A percentile compares a stretch with the other conserved stretches of the same genome.
Conservation (phyloP, 2,888 invertebrate genomes). For the Helleia helle region DNA sequence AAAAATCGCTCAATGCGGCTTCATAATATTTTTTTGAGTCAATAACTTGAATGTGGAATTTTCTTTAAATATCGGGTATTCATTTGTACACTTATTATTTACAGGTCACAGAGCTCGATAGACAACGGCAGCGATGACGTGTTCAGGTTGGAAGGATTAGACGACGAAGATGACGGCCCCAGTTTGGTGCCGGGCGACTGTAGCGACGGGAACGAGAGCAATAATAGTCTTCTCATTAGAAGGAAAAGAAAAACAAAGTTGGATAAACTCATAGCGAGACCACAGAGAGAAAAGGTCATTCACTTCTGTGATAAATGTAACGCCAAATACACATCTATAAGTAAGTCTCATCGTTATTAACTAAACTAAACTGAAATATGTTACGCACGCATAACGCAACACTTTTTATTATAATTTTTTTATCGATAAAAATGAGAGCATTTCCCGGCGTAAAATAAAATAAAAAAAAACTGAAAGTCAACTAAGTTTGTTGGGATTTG, state of each 20-base stretch:
- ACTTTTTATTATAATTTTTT: too few relatives aligned
- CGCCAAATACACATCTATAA: constrained; percentile 47
- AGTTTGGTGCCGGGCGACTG: constrained; percentile 30
- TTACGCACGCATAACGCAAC: too few relatives aligned
- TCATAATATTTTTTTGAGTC: too few relatives aligned
- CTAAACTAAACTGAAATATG: too few relatives aligned
- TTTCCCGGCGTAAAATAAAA: too few relatives aligned
- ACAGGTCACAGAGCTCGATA: constrained; percentile 21
- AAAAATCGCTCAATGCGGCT: too few relatives aligned
- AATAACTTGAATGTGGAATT: too few relatives aligned
- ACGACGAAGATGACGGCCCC: constrained; percentile 37
- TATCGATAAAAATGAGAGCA: too few relatives aligned
- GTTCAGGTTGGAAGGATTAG: constrained; percentile 33
- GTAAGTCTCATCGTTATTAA: too few relatives aligned
- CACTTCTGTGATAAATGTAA: constrained; percentile 57
- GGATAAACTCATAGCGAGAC: constrained; percentile 2
- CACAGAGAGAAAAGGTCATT: constrained; percentile 34
- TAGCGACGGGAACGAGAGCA: constrained; percentile 21
- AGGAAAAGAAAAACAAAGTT: constrained; percentile 13
- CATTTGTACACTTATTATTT: background rate
- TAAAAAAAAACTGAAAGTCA: too few relatives aligned
- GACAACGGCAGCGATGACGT: constrained; percentile 17
- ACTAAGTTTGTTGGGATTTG: too few relatives aligned
- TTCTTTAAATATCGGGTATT: too few relatives aligned
- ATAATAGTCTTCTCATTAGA: constrained; percentile 7